Conservation (phyloP, 2,797 vertebrate genomes). For the Diplodus sargus region DNA sequence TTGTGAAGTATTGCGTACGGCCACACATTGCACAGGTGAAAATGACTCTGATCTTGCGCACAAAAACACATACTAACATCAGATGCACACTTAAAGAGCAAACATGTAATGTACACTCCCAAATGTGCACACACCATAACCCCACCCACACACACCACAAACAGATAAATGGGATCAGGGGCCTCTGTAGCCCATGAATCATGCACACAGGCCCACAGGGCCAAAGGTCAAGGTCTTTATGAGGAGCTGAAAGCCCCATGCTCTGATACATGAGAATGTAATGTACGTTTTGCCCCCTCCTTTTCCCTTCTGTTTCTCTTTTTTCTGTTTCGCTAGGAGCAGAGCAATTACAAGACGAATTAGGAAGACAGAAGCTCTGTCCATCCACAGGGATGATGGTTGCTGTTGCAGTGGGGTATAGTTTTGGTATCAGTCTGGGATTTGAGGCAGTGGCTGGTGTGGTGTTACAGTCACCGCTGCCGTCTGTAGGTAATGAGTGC, state of each 20-base stretch:
- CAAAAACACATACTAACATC: conserved; percentile 12
- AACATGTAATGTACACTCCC: conserved; percentile 14
- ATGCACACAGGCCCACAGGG: conserved; percentile 81
- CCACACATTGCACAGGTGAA: background rate
- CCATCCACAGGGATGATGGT: conserved; percentile 5
- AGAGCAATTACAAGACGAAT: conserved; percentile 26
- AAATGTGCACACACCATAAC: conserved; percentile 27
- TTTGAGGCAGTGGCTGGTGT: background rate
- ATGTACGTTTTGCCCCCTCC: conserved; percentile 26
- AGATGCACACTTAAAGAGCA: conserved; percentile 10
- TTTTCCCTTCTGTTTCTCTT: conserved; percentile 9
- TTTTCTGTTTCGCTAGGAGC: conserved; percentile 13
- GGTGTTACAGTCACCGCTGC: background rate
- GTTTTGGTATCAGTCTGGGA: conserved; percentile 14
- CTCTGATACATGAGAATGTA: conserved; percentile 46
- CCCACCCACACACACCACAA: conserved; percentile 78
- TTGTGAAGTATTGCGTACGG: background rate
- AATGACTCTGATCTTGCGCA: conserved; percentile 8
- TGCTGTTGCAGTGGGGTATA: conserved; percentile 7
- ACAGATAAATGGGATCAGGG: conserved; percentile 88
- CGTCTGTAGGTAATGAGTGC: conserved; percentile 1
- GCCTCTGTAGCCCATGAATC: conserved; percentile 83
- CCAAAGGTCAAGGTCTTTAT: conserved; percentile 89
- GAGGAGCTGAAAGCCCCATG: conserved; percentile 59
- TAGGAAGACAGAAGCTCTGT: background rate